Base-by-base conservation (phyloP, 2,113 vertebrate genomes). In the Ammodytes marinus region DNA sequence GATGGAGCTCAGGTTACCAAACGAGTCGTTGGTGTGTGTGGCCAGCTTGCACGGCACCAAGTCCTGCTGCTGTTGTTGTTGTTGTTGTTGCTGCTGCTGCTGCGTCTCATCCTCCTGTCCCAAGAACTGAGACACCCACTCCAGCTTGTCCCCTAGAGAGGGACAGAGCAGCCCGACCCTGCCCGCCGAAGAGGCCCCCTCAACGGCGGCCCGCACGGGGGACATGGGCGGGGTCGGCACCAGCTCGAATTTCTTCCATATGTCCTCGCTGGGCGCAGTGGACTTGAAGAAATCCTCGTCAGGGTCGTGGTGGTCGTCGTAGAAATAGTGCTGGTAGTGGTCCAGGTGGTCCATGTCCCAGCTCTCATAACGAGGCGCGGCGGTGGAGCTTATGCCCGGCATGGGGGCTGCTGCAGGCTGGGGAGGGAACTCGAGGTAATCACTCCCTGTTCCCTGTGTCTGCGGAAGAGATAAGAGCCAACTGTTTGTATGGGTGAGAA, bases 231-330 rank as follows among this genome's bases (percentile, higher is more conserved):
- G 97, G 83, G 97, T 98, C 79, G 97, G 97, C 1, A 99, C 97
- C 88, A 98, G 95, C 93, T 99, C 97, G 84, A 99, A 99, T 95
- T 99, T 99, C 94, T 99, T 98, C 98, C 98, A 99, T 84, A 99
- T 98, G 90, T 99, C 98, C 93, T 98, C 97, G 77, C 98, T 98
- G 89, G 97, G 97, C 10, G 97, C 97, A 4, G 97, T 97, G 80
- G 96, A 98, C 88, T 96, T 97, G 87, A 97, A 97, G 88, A 97
- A 97, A 91, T 98, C 97, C 93, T 98, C 97, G 63, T 94, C 96
- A 69, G 93, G 92, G 77, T 98, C 96, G 81, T 96, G 96, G 82
- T 96, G 96, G 89, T 99, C 96, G 90, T 97, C 97, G 91, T 97
- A 98, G 95, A 98, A 98, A 91, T 97, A 98, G 63, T 97, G 97